These are phyloP conservation scores for Heliconius charithonia DNA, from an alignment of 2,888 invertebrate genomes.

Conservation along the genomic window DNA sequence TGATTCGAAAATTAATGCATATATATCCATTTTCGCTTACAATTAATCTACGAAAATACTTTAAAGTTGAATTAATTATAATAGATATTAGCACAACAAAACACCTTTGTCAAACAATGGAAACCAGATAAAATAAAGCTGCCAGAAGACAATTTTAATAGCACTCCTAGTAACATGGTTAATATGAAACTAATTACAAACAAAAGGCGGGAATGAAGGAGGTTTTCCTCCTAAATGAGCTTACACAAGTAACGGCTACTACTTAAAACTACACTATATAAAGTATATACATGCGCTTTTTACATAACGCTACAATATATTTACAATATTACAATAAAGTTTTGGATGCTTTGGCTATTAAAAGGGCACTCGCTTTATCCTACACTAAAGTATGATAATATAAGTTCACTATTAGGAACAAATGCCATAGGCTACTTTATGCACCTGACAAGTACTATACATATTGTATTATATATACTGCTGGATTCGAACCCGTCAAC, in stretches of 20 bases:
- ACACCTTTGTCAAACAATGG: conserved; percentile 2
- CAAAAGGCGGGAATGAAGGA: conserved; percentile 50
- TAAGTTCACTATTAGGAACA: conserved; percentile 65
- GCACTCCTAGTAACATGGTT: neutral
- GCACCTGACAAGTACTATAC: conserved; percentile 28
- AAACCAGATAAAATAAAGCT: neutral
- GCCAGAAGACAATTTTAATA: neutral
- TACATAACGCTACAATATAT: conserved; percentile 53
- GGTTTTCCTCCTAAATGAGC: conserved; percentile 44
- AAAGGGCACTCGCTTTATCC: conserved; percentile 65
- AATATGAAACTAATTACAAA: conserved; percentile 36
- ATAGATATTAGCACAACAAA: too few species aligned
- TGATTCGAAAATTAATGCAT: neutral
- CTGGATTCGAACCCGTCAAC: conserved; percentile 12
- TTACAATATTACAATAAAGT: conserved; percentile 70
- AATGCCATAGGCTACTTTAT: conserved; percentile 48
- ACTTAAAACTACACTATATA: conserved; percentile 49
- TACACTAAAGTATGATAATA: conserved; percentile 46
- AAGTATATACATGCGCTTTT: conserved; percentile 46
- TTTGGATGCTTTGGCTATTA: conserved; percentile 81
- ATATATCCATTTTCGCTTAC: neutral
- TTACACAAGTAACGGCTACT: conserved; percentile 50
- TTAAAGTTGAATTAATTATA: too few species aligned
- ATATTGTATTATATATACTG: conserved; percentile 2
- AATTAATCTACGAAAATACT: neutral